A percentile compares a stretch with the other conserved stretches of the same genome.
These are phyloP conservation scores for Bubo scandiacus DNA, from an alignment of 2,113 vertebrate genomes.

Conservation along the genomic window DNA sequence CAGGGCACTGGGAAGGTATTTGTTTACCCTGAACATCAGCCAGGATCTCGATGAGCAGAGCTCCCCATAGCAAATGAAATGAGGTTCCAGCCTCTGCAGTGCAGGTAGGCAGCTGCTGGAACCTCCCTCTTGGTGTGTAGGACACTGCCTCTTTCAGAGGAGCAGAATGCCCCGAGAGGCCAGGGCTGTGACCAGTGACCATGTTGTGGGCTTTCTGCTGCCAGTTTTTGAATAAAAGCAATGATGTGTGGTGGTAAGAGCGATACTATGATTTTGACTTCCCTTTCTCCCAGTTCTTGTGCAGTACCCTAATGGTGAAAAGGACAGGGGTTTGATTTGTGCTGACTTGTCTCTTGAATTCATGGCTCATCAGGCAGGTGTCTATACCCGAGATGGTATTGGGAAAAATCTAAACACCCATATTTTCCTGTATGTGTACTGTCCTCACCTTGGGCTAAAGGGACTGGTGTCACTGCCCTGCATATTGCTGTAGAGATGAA, in stretches of 20 bases:
- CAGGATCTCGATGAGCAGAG: neutral
- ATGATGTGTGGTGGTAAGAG: rapidly evolving
- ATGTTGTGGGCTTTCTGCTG: neutral
- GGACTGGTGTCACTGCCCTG: neutral
- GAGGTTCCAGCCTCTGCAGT: neutral
- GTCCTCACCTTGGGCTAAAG: neutral
- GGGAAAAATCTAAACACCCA: neutral
- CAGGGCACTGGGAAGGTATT: neutral
- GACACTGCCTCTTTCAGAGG: neutral
- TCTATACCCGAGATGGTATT: neutral
- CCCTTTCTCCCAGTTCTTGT: neutral
- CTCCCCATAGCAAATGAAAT: neutral
- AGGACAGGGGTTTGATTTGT: neutral
- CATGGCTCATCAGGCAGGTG: neutral
- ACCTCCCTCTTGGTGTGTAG: rapidly evolving
- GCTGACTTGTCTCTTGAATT: neutral
- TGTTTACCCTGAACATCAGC: slow-evolving; percentile 15
- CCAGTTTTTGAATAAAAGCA: neutral
- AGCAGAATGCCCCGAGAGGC: neutral
- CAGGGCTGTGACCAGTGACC: neutral
- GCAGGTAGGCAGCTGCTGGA: neutral
- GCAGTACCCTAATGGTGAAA: neutral
- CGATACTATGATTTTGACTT: neutral
- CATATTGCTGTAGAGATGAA: neutral
- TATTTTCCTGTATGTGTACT: rapidly evolving